Evolutionary conservation across 2,113 vertebrate species (phyloP).

Genomic region (Paradoxurus hermaphroditus): DNA sequence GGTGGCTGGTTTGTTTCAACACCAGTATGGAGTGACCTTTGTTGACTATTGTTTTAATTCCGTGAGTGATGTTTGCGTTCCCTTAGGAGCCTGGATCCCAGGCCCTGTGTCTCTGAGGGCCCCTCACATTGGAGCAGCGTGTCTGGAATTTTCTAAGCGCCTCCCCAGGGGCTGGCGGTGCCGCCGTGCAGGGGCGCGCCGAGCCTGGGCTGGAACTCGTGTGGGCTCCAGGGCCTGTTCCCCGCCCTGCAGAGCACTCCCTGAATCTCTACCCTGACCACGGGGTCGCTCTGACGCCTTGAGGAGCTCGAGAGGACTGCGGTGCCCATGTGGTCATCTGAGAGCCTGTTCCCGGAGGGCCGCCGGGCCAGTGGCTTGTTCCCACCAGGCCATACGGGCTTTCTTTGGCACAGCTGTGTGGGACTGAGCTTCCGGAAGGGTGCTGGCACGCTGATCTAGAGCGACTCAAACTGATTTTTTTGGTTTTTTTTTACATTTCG

Average conservation of each 20-base stretch:
- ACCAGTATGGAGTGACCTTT: not conserved
- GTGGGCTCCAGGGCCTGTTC: not conserved
- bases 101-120: not conserved
- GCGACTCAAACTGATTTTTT: not conserved
- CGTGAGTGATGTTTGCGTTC: not conserved
- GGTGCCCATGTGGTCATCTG: accelerated
- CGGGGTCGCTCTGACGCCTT: accelerated
- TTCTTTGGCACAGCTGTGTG: not conserved
- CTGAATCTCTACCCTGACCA: too few species aligned
- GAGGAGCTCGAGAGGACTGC: not conserved
- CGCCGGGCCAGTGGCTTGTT: not conserved
- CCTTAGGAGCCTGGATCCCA: not conserved
- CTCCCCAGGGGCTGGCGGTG: not conserved
- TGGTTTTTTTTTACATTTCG: not conserved
- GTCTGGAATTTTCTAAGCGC: not conserved
- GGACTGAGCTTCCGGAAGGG: not conserved
- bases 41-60: not conserved
- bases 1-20: not conserved
- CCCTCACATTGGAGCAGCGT: not conserved
- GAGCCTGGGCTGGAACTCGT: not conserved
- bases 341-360: too few species aligned
- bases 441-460: not conserved
- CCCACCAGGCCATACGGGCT: accelerated
- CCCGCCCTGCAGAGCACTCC: not conserved
- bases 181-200: accelerated